phyloP scores from a whole-genome alignment of 2,797 vertebrate genomes.

The Myiothlypis chrysogaster region DNA sequence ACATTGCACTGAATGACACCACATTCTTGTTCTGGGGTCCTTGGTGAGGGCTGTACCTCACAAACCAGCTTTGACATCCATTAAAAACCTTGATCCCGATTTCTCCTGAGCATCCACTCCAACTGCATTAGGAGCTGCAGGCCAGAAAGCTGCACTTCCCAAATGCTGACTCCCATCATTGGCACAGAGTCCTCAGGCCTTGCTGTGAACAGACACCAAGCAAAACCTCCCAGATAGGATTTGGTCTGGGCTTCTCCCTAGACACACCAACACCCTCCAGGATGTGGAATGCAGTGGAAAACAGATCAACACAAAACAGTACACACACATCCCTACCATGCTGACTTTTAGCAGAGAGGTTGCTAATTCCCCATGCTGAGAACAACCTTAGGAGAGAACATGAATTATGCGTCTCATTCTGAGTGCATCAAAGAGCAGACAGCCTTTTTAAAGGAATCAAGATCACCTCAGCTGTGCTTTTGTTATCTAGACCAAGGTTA shows the following conservation, averaged over 20 bases:
- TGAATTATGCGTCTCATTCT: slow-evolving; percentile 10
- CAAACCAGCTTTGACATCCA: neutral
- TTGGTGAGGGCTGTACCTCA: neutral
- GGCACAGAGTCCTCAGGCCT: neutral
- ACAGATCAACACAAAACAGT: neutral
- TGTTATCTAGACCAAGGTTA: slow-evolving; percentile 62
- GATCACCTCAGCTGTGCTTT: slow-evolving; percentile 63
- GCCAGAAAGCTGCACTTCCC: neutral
- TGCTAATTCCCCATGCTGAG: slow-evolving; percentile 42
- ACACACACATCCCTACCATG: neutral
- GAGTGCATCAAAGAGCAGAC: slow-evolving; percentile 58
- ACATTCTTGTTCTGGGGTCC: neutral
- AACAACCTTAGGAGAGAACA: slow-evolving; percentile 35
- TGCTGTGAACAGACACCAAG: neutral
- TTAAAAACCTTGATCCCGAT: neutral
- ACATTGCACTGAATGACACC: neutral
- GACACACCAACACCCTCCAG: neutral
- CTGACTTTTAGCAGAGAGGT: neutral
- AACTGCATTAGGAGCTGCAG: neutral
- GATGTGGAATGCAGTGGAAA: neutral
- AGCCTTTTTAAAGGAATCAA: slow-evolving; percentile 42
- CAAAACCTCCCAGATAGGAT: neutral
- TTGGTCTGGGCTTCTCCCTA: neutral
- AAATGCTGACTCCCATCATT: neutral
- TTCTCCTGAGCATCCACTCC: neutral